Conservation (phyloP, 2,888 invertebrate genomes). For the Philhelius pedissequus region DNA sequence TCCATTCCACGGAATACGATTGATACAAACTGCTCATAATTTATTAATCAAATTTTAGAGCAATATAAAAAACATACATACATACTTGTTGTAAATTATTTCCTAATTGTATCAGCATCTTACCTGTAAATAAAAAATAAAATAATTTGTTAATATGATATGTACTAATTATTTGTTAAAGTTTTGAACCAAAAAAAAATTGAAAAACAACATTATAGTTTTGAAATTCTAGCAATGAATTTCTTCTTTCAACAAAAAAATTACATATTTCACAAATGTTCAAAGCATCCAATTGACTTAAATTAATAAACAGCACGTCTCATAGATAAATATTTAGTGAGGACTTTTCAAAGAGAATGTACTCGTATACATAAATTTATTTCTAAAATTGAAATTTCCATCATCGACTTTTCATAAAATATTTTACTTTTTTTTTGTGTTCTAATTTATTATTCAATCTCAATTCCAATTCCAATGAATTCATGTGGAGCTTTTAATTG, state of each 20-base stretch:
- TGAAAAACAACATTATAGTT: background rate
- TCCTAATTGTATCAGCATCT: background rate
- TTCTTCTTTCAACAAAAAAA: background rate
- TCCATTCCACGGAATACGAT: no score
- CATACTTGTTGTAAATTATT: no score
- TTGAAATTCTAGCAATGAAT: background rate
- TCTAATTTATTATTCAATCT: background rate
- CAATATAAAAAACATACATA: no score
- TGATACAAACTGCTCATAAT: no score
- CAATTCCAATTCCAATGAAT: background rate
- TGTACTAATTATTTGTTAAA: background rate
- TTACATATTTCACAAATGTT: background rate
- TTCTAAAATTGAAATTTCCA: background rate
- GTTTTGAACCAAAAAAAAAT: background rate
- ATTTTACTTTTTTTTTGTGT: background rate
- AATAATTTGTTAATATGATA: background rate
- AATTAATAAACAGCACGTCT: constrained; percentile 8
- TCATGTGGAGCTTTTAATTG: background rate
- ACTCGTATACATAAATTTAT: background rate
- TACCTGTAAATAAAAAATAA: background rate
- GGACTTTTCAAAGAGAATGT: constrained; percentile 1
- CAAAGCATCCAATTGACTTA: background rate
- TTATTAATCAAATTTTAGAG: no score
- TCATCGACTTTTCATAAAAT: background rate
- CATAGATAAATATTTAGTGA: background rate